Conservation (phyloP, 37 sponge, comb jelly and placozoan genomes). For the Oscarella lobularis region DNA sequence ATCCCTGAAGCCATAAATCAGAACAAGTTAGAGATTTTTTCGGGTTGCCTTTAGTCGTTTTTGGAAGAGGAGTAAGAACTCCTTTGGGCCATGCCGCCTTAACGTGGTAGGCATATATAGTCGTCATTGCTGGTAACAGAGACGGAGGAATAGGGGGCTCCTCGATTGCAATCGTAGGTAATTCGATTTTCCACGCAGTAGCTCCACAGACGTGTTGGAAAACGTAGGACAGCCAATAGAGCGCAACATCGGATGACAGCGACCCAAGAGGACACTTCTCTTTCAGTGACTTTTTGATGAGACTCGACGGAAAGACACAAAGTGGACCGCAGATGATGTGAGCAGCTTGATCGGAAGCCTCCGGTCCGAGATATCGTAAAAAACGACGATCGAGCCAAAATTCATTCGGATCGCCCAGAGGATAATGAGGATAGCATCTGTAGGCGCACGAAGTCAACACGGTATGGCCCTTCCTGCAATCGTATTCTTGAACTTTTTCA, state of each 20-base stretch:
- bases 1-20: conserved; percentile 18
- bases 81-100: background rate
- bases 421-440: background rate
- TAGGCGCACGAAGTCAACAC: background rate
- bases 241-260: background rate
- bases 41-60: too few relatives aligned
- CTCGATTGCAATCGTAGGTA: background rate
- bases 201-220: background rate
- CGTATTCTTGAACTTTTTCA: background rate
- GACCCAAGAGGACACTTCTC: background rate
- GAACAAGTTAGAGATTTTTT: too few relatives aligned
- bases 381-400: background rate
- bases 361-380: background rate
- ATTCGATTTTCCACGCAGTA: background rate
- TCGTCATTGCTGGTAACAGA: too few relatives aligned
- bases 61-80: background rate
- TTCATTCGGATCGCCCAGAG: background rate
- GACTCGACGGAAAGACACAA: background rate
- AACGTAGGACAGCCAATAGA: background rate
- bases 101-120: background rate
- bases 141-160: too few relatives aligned
- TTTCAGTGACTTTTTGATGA: background rate
- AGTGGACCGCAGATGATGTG: background rate
- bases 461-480: background rate
- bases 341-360: background rate